Conservation (phyloP, 2,888 invertebrate species). For the Allygus modestus region DNA sequence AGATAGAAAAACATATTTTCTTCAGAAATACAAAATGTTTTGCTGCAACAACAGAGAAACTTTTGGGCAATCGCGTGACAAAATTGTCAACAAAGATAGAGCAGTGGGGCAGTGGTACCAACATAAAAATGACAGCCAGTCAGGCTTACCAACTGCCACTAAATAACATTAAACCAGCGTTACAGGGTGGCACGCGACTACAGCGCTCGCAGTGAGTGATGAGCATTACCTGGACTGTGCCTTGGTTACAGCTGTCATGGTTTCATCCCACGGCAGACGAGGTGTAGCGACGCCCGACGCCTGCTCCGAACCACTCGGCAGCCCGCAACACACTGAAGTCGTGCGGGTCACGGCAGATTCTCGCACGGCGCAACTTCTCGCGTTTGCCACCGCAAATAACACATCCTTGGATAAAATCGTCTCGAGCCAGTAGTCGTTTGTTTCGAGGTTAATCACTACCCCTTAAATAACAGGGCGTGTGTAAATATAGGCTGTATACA, state of each 20-base stretch:
- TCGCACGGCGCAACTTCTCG: conserved; percentile 29
- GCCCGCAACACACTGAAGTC: conserved; percentile 37
- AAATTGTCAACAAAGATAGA: conserved; percentile 5
- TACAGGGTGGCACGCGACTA: conserved; percentile 41
- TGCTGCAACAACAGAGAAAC: not conserved
- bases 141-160: conserved; percentile 36
- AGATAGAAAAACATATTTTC: too few species aligned
- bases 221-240: conserved; percentile 27
- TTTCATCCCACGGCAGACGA: conserved; percentile 9
- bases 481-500: not conserved
- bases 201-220: conserved; percentile 22
- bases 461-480: not conserved
- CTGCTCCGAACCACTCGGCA: conserved; percentile 34
- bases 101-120: conserved; percentile 44
- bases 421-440: not conserved
- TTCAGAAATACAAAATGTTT: not conserved
- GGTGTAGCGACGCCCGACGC: conserved; percentile 44
- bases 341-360: conserved; percentile 16
- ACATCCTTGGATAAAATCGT: conserved; percentile 17
- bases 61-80: not conserved
- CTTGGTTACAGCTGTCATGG: conserved; percentile 39
- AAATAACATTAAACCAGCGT: conserved; percentile 13
- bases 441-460: conserved; percentile 4
- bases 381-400: not conserved
- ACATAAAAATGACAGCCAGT: conserved; percentile 30